A percentile compares a stretch with the other conserved stretches of the same genome.
These are phyloP conservation scores for Erinaceus europaeus DNA, from an alignment of 2,113 vertebrate species.

Conservation along the genomic window DNA sequence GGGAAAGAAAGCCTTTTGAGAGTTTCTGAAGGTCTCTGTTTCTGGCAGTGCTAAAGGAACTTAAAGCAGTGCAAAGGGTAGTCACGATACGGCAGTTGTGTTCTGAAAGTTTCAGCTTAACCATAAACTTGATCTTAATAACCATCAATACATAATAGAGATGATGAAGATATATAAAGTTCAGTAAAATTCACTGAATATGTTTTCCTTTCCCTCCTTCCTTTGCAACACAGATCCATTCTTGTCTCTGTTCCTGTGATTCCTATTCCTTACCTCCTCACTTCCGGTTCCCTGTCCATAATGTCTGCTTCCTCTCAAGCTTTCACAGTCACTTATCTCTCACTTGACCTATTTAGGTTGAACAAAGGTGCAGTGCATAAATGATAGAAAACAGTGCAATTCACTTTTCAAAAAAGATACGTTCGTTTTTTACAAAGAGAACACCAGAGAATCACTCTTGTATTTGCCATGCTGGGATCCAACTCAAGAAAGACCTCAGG, in stretches of 20 bases:
- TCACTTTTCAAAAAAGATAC: too few species aligned
- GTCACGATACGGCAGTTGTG: too few species aligned
- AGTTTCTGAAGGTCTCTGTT: neutral
- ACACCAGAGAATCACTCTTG: too few species aligned
- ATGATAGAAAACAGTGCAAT: too few species aligned
- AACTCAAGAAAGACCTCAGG: too few species aligned
- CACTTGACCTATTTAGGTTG: neutral
- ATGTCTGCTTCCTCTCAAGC: neutral
- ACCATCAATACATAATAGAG: neutral
- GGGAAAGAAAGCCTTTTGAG: neutral
- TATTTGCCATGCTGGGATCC: too few species aligned
- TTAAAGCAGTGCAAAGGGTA: neutral
- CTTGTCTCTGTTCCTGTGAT: neutral
- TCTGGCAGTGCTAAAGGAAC: neutral
- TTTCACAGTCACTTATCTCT: neutral
- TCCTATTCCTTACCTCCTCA: neutral
- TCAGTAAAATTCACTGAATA: neutral
- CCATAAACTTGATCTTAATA: conserved; percentile 2
- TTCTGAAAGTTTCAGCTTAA: neutral
- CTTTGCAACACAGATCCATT: neutral
- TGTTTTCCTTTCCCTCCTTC: neutral
- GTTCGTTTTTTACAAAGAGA: too few species aligned
- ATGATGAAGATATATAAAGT: neutral
- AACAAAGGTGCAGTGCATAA: neutral
- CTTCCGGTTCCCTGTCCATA: neutral